These are phyloP conservation scores for Trogon surrucura DNA, from an alignment of 2,113 vertebrate genomes.

Conservation along the genomic window DNA sequence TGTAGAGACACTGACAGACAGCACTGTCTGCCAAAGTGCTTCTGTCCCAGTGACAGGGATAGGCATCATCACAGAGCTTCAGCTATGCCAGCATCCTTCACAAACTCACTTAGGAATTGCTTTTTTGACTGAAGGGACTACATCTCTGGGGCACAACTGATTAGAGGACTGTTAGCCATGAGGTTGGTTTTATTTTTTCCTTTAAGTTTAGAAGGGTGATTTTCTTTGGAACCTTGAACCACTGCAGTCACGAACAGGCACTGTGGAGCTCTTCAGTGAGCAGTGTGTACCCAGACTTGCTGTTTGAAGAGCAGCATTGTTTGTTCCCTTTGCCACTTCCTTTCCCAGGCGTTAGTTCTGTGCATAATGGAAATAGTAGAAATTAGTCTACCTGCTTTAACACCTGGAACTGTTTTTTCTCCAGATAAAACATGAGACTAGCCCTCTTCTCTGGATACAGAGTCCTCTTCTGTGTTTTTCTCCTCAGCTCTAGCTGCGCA, in stretches of 20 bases:
- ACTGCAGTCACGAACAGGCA: not conserved
- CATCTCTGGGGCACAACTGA: not conserved
- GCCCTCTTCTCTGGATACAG: not conserved
- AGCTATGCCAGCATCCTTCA: not conserved
- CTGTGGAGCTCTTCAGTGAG: not conserved
- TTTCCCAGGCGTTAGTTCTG: not conserved
- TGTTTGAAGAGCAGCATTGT: not conserved
- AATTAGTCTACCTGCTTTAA: not conserved
- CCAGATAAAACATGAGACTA: not conserved
- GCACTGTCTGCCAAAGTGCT: not conserved
- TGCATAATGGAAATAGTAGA: not conserved
- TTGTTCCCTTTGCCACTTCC: not conserved
- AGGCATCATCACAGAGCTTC: not conserved
- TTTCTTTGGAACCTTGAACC: not conserved
- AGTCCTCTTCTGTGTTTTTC: not conserved
- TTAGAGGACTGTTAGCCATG: not conserved
- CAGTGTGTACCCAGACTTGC: not conserved
- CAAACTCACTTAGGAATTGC: not conserved
- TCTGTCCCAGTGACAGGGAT: not conserved
- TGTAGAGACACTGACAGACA: not conserved
- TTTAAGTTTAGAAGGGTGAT: not conserved
- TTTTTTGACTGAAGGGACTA: not conserved
- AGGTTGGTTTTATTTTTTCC: not conserved
- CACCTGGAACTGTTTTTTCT: not conserved
- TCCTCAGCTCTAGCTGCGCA: not conserved